Evolutionary conservation across 2,888 invertebrate genomes (phyloP), one percentile per base, ranked within the genome.

Genomic region (Campaea margaritaria): DNA sequence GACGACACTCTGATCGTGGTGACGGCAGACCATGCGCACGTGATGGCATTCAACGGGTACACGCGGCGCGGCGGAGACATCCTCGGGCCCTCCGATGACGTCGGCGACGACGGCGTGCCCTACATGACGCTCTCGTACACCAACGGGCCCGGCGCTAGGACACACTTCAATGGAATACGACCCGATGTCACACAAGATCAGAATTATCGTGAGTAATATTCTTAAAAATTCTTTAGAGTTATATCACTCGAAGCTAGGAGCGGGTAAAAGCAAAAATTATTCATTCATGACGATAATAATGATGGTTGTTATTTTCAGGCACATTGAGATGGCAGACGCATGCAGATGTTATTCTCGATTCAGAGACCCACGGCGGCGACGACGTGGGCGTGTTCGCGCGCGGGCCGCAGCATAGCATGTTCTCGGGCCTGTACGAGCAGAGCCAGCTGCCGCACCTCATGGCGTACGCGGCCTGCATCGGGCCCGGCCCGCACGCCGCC

Each of bases 371-470:
- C 82, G 96, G 95, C 3, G 96, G 96, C 0, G 96, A 97, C 69
- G 97, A 97, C 89, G 96, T 97, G 21, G 94, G 94, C 0, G 94
- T 97, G 45, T 96, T 94, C 85, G 94, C 95, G 68, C 83, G 84
- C 44, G 97, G 95, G 49, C 96, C 96, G 4, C 95, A 95, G 91
- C 93, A 96, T 42, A 95, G 95, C 80, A 88, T 97, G 56, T 96
- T 97, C 83, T 93, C 95, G 12, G 96, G 96, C 1, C 93, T 94
- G 42, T 95, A 95, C 80, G 96, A 97, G 79, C 96, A 97, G 89
- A 95, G 94, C 79, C 95, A 94, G 76, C 94, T 97, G 65, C 95
- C 97, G 14, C 95, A 96, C 83, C 94, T 95, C 52, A 94, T 96
- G 90, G 94, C 93, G 28, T 96, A 94, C 81, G 96, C 96, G 0